Conservation (phyloP, 2,113 vertebrate genomes). For the Nesogale talazaci region DNA sequence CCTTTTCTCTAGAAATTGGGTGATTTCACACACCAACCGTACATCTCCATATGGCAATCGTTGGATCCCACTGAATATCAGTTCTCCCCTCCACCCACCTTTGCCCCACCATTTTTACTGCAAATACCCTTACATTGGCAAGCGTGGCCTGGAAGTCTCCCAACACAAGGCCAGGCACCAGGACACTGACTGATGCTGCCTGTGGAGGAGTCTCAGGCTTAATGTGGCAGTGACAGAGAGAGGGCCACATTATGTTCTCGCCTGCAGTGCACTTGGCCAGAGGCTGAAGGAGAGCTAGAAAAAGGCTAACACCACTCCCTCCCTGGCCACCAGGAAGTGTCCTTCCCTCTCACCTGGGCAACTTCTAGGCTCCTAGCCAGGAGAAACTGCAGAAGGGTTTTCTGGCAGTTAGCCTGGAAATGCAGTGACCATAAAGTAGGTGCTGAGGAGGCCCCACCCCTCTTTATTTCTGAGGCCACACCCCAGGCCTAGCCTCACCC, state of each 20-base stretch:
- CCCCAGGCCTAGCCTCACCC: slow-evolving; percentile 28
- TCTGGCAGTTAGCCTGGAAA: slow-evolving; percentile 13
- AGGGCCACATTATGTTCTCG: background rate
- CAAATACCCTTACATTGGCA: background rate
- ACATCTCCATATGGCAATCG: background rate
- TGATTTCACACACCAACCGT: background rate
- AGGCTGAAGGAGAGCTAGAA: background rate
- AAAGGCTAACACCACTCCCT: background rate
- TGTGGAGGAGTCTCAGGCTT: background rate
- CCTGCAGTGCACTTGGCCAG: background rate
- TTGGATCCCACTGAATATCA: background rate
- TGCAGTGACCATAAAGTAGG: background rate
- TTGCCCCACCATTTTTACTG: background rate
- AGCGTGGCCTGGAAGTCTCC: background rate
- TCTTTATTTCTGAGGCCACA: background rate
- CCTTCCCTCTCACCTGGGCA: background rate
- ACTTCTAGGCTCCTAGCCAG: background rate
- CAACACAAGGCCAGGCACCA: background rate
- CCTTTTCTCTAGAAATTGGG: background rate
- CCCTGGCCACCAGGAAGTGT: background rate
- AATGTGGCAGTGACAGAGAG: background rate
- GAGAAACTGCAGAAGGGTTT: background rate
- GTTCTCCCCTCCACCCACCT: background rate
- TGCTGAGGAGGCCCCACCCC: background rate
- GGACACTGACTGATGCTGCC: background rate